Conservation (phyloP, 2,113 vertebrate genomes). For the Pluvialis apricaria region DNA sequence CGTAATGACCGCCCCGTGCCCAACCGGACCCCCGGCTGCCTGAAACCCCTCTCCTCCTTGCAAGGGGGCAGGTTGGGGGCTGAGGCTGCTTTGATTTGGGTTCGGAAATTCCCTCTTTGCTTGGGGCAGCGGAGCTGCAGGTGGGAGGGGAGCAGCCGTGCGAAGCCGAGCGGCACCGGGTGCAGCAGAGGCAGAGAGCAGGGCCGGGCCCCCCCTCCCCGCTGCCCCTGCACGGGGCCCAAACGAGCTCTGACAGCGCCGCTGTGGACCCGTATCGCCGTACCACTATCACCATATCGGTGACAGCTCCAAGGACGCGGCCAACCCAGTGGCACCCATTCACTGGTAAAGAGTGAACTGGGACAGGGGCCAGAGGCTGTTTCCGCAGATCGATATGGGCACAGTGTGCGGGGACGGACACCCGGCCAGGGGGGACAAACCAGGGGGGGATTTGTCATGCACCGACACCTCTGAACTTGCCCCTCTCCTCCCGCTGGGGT, state of each 20-base stretch:
- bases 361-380: not conserved
- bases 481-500: not conserved
- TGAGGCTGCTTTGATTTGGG: not conserved
- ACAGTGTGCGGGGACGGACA: not conserved
- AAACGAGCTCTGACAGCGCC: not conserved
- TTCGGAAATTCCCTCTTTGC: not conserved
- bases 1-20: rapidly evolving
- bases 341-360: not conserved
- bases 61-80: not conserved
- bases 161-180: not conserved
- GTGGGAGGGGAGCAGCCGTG: not conserved
- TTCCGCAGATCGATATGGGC: not conserved
- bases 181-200: not conserved
- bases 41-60: not conserved
- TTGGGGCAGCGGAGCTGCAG: not conserved
- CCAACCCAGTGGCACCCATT: not conserved
- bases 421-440: not conserved
- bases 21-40: not conserved
- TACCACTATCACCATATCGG: rapidly evolving
- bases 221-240: no score
- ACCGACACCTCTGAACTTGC: not conserved
- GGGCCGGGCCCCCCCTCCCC: not conserved
- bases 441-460: rapidly evolving
- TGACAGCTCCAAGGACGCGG: not conserved
- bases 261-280: not conserved